phyloP scores from a whole-genome alignment of 2,888 invertebrate species.

The Merodon equestris region DNA sequence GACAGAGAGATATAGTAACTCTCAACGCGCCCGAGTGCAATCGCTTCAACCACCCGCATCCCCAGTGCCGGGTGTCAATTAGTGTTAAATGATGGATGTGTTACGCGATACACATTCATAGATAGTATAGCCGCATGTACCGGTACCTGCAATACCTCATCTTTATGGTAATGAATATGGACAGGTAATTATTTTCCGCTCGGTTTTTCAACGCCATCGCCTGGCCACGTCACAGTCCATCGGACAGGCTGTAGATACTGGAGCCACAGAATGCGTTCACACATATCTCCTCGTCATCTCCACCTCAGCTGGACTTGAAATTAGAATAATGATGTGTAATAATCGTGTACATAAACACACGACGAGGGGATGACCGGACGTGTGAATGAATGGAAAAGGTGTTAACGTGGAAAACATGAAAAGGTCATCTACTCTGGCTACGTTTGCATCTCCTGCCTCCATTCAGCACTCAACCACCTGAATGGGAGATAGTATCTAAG shows the following conservation, averaged over 20 bases:
- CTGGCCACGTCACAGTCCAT: constrained; percentile 22
- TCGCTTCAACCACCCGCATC: constrained; percentile 18
- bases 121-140: no score
- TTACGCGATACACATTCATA: constrained; percentile 48
- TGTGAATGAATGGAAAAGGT: constrained; percentile 46
- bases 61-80: constrained; percentile 67
- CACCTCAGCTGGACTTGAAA: constrained; percentile 40
- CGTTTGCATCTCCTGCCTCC: no score
- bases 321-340: constrained; percentile 64
- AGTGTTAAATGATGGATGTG: constrained; percentile 70
- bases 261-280: no score
- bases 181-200: constrained; percentile 69
- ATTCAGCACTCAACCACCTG: no score
- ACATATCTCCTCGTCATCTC: no score
- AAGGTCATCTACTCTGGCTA: constrained; percentile 32
- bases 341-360: constrained; percentile 57
- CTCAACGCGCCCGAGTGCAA: constrained; percentile 20
- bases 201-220: constrained; percentile 47
- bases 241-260: background rate
- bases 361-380: constrained; percentile 2
- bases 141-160: constrained; percentile 56
- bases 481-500: no score
- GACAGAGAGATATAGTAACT: constrained; percentile 1
- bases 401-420: constrained; percentile 54
- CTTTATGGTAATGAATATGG: constrained; percentile 69